Percentiles rank a stretch among this genome's conserved stretches.
phyloP scores from a whole-genome alignment of 2,888 invertebrate species.

The Actias luna region DNA sequence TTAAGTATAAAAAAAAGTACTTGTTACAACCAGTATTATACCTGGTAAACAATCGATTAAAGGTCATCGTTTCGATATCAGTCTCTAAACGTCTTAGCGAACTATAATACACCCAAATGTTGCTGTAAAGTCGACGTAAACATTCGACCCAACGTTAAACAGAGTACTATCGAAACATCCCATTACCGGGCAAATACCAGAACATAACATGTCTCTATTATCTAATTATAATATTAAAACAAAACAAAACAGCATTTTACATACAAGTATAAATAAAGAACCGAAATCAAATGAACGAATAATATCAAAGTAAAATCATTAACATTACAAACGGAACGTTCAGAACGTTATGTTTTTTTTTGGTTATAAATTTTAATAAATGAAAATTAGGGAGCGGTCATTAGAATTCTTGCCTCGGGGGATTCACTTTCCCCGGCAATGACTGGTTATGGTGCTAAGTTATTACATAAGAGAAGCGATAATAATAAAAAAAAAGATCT shows the following conservation, averaged over 20 bases:
- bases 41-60: too few relatives aligned
- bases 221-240: neutral
- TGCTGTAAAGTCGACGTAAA: too few relatives aligned
- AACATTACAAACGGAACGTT: slow-evolving; percentile 36
- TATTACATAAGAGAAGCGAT: slow-evolving; percentile 26
- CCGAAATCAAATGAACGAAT: neutral
- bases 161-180: too few relatives aligned
- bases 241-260: neutral
- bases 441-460: slow-evolving; percentile 42
- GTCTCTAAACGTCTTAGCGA: too few relatives aligned
- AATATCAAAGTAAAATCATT: slow-evolving; percentile 25
- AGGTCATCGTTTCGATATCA: too few relatives aligned
- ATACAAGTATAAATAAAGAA: neutral
- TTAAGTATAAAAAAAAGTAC: too few relatives aligned
- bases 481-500: too few relatives aligned
- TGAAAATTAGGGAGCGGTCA: slow-evolving; percentile 61
- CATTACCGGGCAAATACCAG: too few relatives aligned
- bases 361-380: slow-evolving; percentile 53
- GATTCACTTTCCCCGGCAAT: slow-evolving; percentile 51
- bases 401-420: slow-evolving; percentile 56
- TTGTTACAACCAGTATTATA: too few relatives aligned
- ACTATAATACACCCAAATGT: too few relatives aligned
- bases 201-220: neutral
- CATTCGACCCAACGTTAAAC: too few relatives aligned
- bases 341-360: slow-evolving; percentile 31